These are phyloP conservation scores for Cataglyphis hispanica DNA, from an alignment of 1,140 invertebrate species.

Conservation along the genomic window DNA sequence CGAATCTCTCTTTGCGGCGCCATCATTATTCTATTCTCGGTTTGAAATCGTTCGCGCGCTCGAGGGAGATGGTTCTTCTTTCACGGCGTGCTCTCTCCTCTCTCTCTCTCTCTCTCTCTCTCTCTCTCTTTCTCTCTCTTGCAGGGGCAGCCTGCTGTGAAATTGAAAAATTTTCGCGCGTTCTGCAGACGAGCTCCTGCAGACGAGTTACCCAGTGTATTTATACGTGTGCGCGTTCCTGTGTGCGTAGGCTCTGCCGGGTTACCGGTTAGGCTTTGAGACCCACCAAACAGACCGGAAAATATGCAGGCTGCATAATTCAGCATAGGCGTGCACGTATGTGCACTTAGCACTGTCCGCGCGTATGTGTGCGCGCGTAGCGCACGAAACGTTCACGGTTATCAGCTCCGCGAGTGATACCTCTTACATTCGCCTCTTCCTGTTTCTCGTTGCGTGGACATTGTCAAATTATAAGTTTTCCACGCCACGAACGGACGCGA, in stretches of 20 bases:
- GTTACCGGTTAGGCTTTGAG: slow-evolving; percentile 84
- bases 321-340: slow-evolving; percentile 75
- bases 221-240: not conserved
- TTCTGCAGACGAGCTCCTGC: slow-evolving; percentile 81
- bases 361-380: not conserved
- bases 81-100: slow-evolving; percentile 65
- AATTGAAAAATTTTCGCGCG: slow-evolving; percentile 78
- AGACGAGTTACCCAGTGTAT: slow-evolving; percentile 74
- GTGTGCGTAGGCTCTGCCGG: slow-evolving; percentile 74
- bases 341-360: slow-evolving; percentile 20
- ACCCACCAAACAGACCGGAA: slow-evolving; percentile 86
- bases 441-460: slow-evolving; percentile 47
- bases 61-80: slow-evolving; percentile 59
- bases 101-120: slow-evolving; percentile 56
- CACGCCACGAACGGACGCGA: slow-evolving; percentile 70
- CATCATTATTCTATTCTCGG: slow-evolving; percentile 71
- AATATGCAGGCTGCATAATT: slow-evolving; percentile 86
- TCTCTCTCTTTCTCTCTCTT: slow-evolving; percentile 73
- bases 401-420: slow-evolving; percentile 58
- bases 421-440: slow-evolving; percentile 46
- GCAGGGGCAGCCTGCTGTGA: slow-evolving; percentile 74
- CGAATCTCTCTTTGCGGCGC: slow-evolving; percentile 31
- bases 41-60: slow-evolving; percentile 63
- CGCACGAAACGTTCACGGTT: slow-evolving; percentile 59
- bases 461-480: slow-evolving; percentile 79